A percentile compares a stretch with the other conserved stretches of the same genome.
Evolutionary conservation across 2,113 vertebrate genomes (phyloP).

Genomic region (Montifringilla adamsi): DNA sequence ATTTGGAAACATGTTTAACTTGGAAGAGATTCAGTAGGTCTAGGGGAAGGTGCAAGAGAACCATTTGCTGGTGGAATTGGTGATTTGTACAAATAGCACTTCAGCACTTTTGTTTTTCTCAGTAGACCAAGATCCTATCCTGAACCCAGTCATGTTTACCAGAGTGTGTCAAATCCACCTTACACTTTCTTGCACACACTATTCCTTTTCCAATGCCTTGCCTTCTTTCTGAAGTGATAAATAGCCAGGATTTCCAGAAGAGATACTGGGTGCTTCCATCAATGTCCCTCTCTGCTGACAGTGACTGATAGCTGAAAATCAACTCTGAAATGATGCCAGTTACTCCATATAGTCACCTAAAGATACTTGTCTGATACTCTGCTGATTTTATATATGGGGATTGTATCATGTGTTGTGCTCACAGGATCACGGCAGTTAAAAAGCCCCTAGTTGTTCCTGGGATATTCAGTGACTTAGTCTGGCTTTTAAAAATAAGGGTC

Average conservation of each 20-base stretch:
- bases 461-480: not conserved
- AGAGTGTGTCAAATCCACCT: not conserved
- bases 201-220: not conserved
- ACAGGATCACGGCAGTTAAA: not conserved
- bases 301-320: not conserved
- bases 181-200: not conserved
- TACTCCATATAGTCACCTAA: not conserved
- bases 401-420: not conserved
- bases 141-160: not conserved
- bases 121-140: not conserved
- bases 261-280: not conserved
- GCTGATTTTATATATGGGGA: not conserved
- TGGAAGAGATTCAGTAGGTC: not conserved
- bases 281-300: not conserved
- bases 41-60: not conserved
- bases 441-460: not conserved
- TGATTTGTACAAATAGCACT: not conserved
- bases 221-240: not conserved
- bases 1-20: slow-evolving; percentile 2
- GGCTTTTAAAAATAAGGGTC: not conserved
- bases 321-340: not conserved
- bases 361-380: not conserved
- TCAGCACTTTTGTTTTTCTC: not conserved
- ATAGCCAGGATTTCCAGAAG: not conserved
- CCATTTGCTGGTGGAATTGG: not conserved